These are phyloP conservation scores for Mizuhopecten yessoensis DNA, from an alignment of 1,140 invertebrate genomes.

Conservation along the genomic window DNA sequence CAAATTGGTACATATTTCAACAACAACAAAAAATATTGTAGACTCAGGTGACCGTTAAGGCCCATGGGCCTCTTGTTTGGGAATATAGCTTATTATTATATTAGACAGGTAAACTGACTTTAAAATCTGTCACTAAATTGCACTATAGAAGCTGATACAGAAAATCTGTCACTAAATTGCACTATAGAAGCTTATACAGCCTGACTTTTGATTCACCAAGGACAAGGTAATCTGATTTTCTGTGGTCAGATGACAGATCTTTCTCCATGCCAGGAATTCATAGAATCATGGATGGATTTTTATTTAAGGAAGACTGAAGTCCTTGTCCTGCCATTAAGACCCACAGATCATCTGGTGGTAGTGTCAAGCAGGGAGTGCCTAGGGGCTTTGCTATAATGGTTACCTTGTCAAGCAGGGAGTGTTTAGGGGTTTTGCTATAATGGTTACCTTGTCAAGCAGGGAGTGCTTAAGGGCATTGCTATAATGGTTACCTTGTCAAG, in stretches of 20 bases:
- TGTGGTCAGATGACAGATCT: background rate
- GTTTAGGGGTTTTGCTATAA: background rate
- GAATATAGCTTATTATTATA: too few relatives aligned
- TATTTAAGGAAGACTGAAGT: slow-evolving; percentile 5
- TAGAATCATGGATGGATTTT: background rate
- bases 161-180: too few relatives aligned
- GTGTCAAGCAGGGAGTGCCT: background rate
- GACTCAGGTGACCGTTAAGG: too few relatives aligned
- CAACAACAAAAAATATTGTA: too few relatives aligned
- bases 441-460: background rate
- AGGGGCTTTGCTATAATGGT: background rate
- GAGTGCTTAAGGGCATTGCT: background rate
- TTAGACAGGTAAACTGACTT: too few relatives aligned
- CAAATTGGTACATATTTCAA: too few relatives aligned
- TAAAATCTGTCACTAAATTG: too few relatives aligned
- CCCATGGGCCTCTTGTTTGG: too few relatives aligned
- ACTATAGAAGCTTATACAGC: too few relatives aligned
- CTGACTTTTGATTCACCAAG: background rate
- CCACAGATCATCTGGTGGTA: background rate
- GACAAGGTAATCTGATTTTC: background rate
- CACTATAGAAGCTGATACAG: too few relatives aligned
- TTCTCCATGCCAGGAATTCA: background rate
- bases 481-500: background rate
- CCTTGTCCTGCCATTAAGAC: background rate
- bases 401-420: background rate